A percentile compares a stretch with the other conserved stretches of the same genome.
Evolutionary conservation across 2,797 vertebrate genomes (phyloP).

Genomic region (Malacoctenus gilli): DNA sequence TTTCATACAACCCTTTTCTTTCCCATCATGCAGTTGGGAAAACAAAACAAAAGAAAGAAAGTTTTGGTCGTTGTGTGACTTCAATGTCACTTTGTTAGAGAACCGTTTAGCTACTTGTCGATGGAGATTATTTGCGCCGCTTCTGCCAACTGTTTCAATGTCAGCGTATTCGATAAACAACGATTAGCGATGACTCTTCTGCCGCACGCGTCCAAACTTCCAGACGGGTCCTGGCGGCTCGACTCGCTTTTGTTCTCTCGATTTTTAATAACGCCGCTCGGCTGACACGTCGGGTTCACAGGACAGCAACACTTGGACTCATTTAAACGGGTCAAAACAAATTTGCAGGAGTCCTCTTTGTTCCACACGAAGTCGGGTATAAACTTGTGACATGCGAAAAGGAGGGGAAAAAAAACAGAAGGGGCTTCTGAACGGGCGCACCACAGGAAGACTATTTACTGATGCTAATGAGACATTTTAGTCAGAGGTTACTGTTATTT

Average conservation of each 20-base stretch:
- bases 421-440: neutral
- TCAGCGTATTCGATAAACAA: slow-evolving; percentile 56
- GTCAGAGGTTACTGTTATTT: slow-evolving; percentile 52
- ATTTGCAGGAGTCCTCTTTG: slow-evolving; percentile 11
- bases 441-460: slow-evolving; percentile 31
- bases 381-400: no score
- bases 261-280: slow-evolving; percentile 38
- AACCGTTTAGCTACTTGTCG: slow-evolving; percentile 61
- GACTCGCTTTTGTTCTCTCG: slow-evolving; percentile 31
- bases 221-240: slow-evolving; percentile 30
- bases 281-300: slow-evolving; percentile 30
- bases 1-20: slow-evolving; percentile 5
- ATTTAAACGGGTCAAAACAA: slow-evolving; percentile 28
- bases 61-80: slow-evolving; percentile 45
- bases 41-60: slow-evolving; percentile 11
- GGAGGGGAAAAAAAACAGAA: no score
- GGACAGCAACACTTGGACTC: slow-evolving; percentile 34
- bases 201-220: slow-evolving; percentile 38
- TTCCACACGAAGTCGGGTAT: slow-evolving; percentile 11
- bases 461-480: slow-evolving; percentile 50
- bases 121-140: slow-evolving; percentile 60
- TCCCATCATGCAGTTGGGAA: slow-evolving; percentile 29
- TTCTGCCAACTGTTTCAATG: slow-evolving; percentile 58
- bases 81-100: slow-evolving; percentile 63
- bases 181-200: slow-evolving; percentile 42